phyloP scores from a whole-genome alignment of 1,140 invertebrate species.

The Gonioctena quinquepunctata region DNA sequence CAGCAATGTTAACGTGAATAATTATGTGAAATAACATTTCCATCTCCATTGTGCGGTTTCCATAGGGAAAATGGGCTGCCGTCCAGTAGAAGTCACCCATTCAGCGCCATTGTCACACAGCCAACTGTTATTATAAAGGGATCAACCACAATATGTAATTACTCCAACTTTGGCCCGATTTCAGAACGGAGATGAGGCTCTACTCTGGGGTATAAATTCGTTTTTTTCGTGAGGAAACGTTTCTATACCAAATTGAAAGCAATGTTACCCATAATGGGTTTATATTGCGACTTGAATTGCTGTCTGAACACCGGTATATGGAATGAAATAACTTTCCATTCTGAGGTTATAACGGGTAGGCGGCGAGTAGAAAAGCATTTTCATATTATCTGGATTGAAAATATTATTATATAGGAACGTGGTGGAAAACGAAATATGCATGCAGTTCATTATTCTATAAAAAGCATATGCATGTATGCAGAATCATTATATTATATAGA shows the following conservation, averaged over 20 bases:
- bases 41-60: constrained; percentile 6
- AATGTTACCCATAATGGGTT: no score
- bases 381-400: no score
- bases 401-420: no score
- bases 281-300: no score
- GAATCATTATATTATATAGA: no score
- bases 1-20: background rate
- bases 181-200: background rate
- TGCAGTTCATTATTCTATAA: no score
- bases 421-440: no score
- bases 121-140: constrained; percentile 13
- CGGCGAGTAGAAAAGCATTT: no score
- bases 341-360: no score
- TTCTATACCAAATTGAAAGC: background rate
- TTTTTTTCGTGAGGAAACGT: background rate
- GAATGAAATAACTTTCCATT: no score
- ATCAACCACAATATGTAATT: constrained; percentile 9
- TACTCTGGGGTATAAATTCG: background rate
- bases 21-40: background rate
- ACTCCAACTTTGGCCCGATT: background rate
- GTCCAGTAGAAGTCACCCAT: background rate
- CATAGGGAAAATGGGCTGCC: constrained; percentile 9
- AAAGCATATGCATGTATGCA: no score
- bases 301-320: no score
- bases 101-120: constrained; percentile 8